These are phyloP conservation scores for Chamaetylas fuelleborni DNA, from an alignment of 2,113 vertebrate genomes.

Conservation along the genomic window DNA sequence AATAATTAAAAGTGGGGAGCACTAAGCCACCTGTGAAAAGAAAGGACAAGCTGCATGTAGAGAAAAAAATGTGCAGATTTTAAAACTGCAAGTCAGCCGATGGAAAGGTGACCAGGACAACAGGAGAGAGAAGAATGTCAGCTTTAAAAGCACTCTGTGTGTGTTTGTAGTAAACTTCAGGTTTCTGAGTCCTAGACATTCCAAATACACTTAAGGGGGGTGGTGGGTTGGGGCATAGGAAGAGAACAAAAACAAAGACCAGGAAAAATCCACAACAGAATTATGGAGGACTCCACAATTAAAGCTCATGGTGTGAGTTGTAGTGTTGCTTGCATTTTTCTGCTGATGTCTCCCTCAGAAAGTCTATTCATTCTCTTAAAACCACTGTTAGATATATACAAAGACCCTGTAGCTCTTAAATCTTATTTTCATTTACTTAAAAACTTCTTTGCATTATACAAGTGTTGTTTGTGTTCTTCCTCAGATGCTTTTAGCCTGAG, in stretches of 20 bases:
- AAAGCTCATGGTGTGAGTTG: neutral
- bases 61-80: neutral
- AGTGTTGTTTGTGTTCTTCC: neutral
- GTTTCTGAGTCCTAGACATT: neutral
- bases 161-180: neutral
- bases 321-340: neutral
- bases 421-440: neutral
- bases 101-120: neutral
- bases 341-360: neutral
- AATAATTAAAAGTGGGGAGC: neutral
- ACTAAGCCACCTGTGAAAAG: neutral
- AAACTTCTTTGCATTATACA: neutral
- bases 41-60: neutral
- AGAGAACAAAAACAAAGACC: neutral
- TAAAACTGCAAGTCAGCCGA: neutral
- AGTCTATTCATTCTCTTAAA: neutral
- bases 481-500: neutral
- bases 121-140: neutral
- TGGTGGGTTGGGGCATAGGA: rapidly evolving
- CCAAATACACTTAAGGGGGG: neutral
- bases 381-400: neutral
- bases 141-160: neutral
- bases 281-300: neutral
- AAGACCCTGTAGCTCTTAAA: neutral
- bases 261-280: neutral